Conservation (phyloP, 2,113 vertebrate genomes). For the Axis porcinus region DNA sequence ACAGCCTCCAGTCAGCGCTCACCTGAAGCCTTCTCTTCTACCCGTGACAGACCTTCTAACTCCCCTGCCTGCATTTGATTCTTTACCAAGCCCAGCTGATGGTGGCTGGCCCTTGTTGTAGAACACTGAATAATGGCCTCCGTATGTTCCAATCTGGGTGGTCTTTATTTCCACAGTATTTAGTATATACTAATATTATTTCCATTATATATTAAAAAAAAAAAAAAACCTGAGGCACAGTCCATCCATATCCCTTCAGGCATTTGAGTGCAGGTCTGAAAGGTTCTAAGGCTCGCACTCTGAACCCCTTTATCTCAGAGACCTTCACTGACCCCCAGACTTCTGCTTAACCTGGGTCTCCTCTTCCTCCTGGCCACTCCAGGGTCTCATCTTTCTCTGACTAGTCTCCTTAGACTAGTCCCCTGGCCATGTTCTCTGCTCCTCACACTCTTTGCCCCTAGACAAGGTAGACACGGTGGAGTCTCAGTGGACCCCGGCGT, state of each 20-base stretch:
- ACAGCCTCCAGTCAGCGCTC: neutral
- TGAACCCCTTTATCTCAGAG: neutral
- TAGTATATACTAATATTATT: neutral
- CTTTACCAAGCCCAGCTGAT: neutral
- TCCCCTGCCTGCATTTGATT: neutral
- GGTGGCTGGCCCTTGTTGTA: neutral
- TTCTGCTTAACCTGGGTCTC: neutral
- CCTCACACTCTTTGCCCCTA: neutral
- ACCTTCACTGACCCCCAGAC: neutral
- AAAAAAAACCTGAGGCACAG: neutral
- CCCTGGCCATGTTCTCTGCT: neutral
- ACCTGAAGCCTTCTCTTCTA: neutral
- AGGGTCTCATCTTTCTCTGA: neutral
- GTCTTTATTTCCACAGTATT: neutral
- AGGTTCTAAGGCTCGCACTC: neutral
- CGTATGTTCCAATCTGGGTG: neutral
- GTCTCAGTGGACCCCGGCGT: neutral
- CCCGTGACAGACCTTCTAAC: neutral
- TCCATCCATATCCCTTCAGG: neutral
- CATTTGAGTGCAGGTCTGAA: neutral
- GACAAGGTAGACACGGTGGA: neutral
- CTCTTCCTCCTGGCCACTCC: too few relatives aligned
- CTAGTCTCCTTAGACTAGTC: neutral
- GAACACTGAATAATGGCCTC: neutral
- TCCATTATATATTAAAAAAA: neutral